phyloP scores from a whole-genome alignment of 2,797 vertebrate genomes.

The Ciconia nigra region DNA sequence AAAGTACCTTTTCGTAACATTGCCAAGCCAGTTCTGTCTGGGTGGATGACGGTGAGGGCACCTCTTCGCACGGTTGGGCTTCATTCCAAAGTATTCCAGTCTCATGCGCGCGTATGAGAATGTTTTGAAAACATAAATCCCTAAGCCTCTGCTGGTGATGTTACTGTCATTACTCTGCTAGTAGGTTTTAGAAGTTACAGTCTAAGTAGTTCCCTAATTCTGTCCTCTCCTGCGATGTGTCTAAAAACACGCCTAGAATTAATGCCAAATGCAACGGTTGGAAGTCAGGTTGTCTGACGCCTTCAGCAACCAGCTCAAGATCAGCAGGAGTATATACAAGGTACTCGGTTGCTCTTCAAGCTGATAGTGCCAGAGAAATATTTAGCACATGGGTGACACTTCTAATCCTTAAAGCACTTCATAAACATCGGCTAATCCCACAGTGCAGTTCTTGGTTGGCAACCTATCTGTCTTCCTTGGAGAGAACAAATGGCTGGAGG shows the following conservation, averaged over 20 bases:
- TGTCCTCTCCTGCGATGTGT: not conserved
- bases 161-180: not conserved
- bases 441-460: constrained; percentile 5
- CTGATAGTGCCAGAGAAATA: constrained; percentile 37
- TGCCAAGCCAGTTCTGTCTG: not conserved
- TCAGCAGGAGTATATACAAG: constrained; percentile 19
- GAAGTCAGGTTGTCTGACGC: not conserved
- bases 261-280: not conserved
- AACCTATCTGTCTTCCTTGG: not conserved
- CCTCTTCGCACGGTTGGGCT: accelerated
- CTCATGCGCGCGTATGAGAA: accelerated
- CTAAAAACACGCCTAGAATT: not conserved
- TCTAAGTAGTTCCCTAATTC: not conserved
- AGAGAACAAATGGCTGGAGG: not conserved
- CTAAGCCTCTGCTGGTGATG: not conserved
- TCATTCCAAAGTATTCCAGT: not conserved
- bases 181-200: not conserved
- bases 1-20: not conserved
- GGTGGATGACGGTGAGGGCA: not conserved
- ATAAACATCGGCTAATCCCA: constrained; percentile 50
- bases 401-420: constrained; percentile 46
- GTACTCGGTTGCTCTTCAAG: not conserved
- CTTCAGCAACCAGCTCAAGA: not conserved
- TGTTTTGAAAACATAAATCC: not conserved
- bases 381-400: constrained; percentile 54